Percentiles rank a stretch among this genome's conserved stretches.
These are phyloP conservation scores for Apamea epomidion DNA, from an alignment of 2,888 invertebrate species.

Conservation along the genomic window DNA sequence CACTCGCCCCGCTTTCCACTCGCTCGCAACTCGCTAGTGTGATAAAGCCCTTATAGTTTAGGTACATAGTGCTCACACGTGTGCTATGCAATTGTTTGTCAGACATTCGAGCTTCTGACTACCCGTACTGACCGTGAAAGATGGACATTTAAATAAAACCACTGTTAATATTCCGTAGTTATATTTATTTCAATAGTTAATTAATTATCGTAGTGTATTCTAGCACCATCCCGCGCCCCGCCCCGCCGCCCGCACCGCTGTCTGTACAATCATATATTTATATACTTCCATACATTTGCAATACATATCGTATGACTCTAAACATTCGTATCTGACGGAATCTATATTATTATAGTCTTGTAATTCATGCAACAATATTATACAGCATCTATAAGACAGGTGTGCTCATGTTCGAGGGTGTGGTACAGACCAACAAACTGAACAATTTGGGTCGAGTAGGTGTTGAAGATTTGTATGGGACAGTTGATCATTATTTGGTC, in stretches of 20 bases:
- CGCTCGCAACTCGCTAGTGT: too few relatives aligned
- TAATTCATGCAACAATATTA: constrained; percentile 28
- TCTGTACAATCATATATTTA: constrained; percentile 53
- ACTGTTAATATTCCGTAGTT: constrained; percentile 25
- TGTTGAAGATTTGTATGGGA: too few relatives aligned
- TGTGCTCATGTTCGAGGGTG: neutral
- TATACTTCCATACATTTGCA: constrained; percentile 45
- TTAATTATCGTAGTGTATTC: constrained; percentile 54
- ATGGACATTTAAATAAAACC: constrained; percentile 42
- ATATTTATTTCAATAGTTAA: constrained; percentile 64
- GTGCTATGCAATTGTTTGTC: neutral
- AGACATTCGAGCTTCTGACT: neutral
- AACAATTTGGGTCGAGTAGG: too few relatives aligned
- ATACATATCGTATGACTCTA: constrained; percentile 2
- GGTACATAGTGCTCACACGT: too few relatives aligned
- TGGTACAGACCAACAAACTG: neutral
- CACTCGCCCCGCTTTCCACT: too few relatives aligned
- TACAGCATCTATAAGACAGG: neutral
- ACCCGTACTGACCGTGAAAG: neutral
- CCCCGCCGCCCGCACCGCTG: constrained; percentile 38
- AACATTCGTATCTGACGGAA: constrained; percentile 26
- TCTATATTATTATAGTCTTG: constrained; percentile 28
- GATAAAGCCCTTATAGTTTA: too few relatives aligned
- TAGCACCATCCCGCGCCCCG: constrained; percentile 69
- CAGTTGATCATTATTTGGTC: too few relatives aligned